Base-by-base conservation (phyloP, 2,797 vertebrate genomes). In the Neostethus bicornis region DNA sequence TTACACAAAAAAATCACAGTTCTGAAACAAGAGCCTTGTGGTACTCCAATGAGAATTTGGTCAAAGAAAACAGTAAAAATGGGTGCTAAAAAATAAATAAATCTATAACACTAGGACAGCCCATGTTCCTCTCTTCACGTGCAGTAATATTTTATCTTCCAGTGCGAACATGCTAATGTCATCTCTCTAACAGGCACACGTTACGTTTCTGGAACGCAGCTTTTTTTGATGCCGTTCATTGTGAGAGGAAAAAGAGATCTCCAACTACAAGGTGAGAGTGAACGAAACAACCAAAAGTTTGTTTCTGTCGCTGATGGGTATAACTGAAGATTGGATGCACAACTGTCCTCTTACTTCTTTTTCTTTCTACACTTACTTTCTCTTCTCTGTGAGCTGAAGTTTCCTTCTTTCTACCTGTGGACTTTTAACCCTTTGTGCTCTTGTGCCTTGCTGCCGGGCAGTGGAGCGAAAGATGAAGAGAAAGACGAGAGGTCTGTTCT, bases 211-310 rank as follows among this genome's bases (percentile, higher is more conserved):
- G 97, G 97, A 99, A 98, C 0, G 97, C 97, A 0, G 96, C 97
- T 0, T 99, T 99, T 76, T 98, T 99, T 0, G 97, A 99, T 0
- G 97, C 97, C 0, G 97, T 99, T 52, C 94, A 99, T 61, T 98
- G 95, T 2, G 97, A 99, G 90, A 92, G 97, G 83, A 96, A 91
- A 72, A 99, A 99, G 85, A 79, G 96, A n/a, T 99, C 97, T 0
- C 97, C 97, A 21, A 95, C 97, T 4, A 99, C 97, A 43, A 95
- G 95, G 97, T 98, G 54, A 84, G 79, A 42, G 13, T 23, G 57
- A 2, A 31, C 12, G 1, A 25, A 45, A 17, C 31, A 10, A n/a
- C 8, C 20, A 20, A 35, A 32, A 21, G 13, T 4, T 11, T 0
- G 13, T 38, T 54, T 49, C 14, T 41, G 12, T 53, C 9, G 12